Evolutionary conservation across 2,113 vertebrate genomes (phyloP), one percentile per base, ranked within the genome.

Genomic region (Colius striatus): DNA sequence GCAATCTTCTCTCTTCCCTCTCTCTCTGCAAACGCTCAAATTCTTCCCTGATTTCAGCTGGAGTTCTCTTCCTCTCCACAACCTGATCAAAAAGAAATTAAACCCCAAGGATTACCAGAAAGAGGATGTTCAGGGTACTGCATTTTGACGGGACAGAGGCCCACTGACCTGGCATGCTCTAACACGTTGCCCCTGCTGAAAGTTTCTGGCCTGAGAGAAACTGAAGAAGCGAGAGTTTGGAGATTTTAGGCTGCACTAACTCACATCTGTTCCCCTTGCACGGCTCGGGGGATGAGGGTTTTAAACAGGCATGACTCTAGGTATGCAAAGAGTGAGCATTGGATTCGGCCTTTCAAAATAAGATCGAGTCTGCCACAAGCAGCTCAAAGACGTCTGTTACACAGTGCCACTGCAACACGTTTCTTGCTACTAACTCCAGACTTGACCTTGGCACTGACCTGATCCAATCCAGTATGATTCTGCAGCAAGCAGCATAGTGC

Each of bases 11-110:
- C 92, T 99, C 99, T 68, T 99, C 99, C 43, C 99, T 97, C 94
- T 99, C 99, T 67, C 98, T 98, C 96, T 99, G 99, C 92, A 99
- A 98, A 72, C 99, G 98, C 95, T 99, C 99, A 70, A 99, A 99
- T 96, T 99, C 99, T 77, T 99, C 99, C 89, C 99, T 98, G 92
- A 99, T 99, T 96, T 99, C 99, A 13, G 98, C 98, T 6, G 99
- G 99, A 16, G 99, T 99, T 96, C 99, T 98, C 96, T 97, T 99
- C 94, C 99, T 98, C 65, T 99, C 99, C 97, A 99, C 99, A 90
- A 99, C 98, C 99, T 99, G 87, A 10, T 90, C 80, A 74, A 48
- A 94, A 77, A 92, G 14, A 41, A 93, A 74, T 3, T 4, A 81
- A 62, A 65, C 15, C 3, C 51, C 55, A 48, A 72, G 32, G 8